These are phyloP conservation scores for Streptopelia turtur DNA, from an alignment of 2,797 vertebrate species.

Conservation along the genomic window DNA sequence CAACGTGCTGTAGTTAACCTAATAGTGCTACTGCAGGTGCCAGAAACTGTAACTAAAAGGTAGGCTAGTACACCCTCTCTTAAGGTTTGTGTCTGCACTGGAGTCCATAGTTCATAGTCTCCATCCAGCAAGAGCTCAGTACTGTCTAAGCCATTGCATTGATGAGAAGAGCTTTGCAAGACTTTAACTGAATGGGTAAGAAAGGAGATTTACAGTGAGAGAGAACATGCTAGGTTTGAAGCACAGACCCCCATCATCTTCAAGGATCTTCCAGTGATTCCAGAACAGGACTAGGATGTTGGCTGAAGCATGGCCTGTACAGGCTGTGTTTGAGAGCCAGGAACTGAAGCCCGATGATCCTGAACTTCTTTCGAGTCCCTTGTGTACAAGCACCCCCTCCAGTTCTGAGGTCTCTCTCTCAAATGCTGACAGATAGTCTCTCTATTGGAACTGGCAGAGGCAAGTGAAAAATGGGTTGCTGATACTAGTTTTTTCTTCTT, in stretches of 20 bases:
- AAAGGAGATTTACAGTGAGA: background rate
- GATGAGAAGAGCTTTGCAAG: background rate
- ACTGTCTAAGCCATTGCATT: background rate
- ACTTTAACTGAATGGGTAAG: background rate
- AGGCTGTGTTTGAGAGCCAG: background rate
- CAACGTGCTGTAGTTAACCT: background rate
- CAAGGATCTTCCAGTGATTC: background rate
- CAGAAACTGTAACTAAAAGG: background rate
- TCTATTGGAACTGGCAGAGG: background rate
- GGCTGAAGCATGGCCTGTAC: fast-evolving
- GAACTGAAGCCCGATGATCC: background rate
- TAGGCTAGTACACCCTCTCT: background rate
- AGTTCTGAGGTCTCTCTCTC: background rate
- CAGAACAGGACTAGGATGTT: background rate
- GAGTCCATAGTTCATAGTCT: background rate
- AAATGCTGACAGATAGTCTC: background rate
- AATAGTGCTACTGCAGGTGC: background rate
- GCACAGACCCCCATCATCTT: background rate
- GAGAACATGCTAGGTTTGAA: background rate
- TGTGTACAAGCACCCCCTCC: background rate
- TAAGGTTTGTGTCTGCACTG: background rate
- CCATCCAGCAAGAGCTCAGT: background rate
- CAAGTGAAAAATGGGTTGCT: background rate
- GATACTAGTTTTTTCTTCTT: background rate
- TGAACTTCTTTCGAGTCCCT: background rate